A percentile compares a stretch with the other conserved stretches of the same genome.
Conservation (phyloP, 1,140 invertebrate genomes). For the Oryzaephilus surinamensis region DNA sequence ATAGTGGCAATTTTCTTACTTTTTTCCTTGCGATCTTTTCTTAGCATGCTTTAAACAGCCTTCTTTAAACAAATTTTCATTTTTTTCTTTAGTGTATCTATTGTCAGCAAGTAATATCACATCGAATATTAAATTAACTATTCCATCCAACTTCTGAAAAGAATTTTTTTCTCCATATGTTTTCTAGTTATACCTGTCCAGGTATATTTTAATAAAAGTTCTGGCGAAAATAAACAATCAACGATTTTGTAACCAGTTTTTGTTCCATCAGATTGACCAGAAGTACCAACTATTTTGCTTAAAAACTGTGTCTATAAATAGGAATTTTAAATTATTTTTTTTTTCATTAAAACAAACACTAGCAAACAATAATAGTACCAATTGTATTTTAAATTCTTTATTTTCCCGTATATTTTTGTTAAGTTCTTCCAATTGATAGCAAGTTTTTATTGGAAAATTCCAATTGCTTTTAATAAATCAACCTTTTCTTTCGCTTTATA, state of each 20-base stretch:
- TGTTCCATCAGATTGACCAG: background rate
- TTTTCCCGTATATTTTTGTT: too few relatives aligned
- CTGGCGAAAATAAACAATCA: background rate
- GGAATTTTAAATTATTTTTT: too few relatives aligned
- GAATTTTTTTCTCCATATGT: background rate
- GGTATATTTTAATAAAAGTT: background rate
- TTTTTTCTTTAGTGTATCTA: background rate
- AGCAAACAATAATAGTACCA: too few relatives aligned
- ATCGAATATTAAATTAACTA: background rate
- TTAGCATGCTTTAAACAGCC: background rate
- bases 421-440: too few relatives aligned
- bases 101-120: background rate
- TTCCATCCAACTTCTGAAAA: background rate
- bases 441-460: too few relatives aligned
- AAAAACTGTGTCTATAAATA: too few relatives aligned
- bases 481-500: too few relatives aligned
- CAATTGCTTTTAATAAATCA: too few relatives aligned
- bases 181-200: background rate
- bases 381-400: too few relatives aligned
- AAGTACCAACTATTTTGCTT: too few relatives aligned
- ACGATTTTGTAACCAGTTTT: background rate
- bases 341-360: too few relatives aligned
- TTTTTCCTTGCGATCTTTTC: background rate
- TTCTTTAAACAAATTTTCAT: background rate
- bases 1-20: background rate